These are phyloP conservation scores for Lepidurus arcticus DNA, from an alignment of 1,140 invertebrate species.

Conservation along the genomic window DNA sequence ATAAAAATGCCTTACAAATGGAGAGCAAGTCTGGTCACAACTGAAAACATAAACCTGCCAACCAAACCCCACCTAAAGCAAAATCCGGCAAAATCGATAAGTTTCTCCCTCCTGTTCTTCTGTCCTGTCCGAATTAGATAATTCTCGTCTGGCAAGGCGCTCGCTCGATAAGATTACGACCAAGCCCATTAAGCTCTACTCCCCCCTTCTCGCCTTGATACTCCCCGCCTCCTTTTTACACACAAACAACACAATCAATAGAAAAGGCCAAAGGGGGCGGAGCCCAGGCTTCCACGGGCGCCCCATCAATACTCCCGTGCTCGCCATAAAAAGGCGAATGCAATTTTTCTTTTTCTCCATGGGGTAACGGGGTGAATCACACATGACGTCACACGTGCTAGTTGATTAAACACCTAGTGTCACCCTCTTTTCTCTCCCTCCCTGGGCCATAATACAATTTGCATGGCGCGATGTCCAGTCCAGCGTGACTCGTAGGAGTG, in stretches of 20 bases:
- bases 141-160: conserved; percentile 8
- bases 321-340: neutral
- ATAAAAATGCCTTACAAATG: neutral
- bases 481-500: neutral
- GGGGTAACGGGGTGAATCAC: conserved; percentile 2
- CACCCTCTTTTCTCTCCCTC: neutral
- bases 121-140: conserved; percentile 6
- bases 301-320: neutral
- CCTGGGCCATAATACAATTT: conserved; percentile 1
- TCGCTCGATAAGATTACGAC: conserved; percentile 19
- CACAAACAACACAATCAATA: conserved; percentile 20
- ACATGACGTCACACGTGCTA: neutral
- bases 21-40: too few relatives aligned
- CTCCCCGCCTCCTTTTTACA: neutral
- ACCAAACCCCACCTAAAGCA: neutral
- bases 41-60: too few relatives aligned
- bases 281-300: neutral
- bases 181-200: neutral
- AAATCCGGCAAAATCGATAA: neutral
- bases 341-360: neutral
- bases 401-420: neutral
- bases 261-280: neutral
- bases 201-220: neutral
- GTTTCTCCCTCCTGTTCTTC: neutral
- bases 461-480: neutral